phyloP scores from a whole-genome alignment of 1,140 invertebrate species.

The Zaprionus vittiger region DNA sequence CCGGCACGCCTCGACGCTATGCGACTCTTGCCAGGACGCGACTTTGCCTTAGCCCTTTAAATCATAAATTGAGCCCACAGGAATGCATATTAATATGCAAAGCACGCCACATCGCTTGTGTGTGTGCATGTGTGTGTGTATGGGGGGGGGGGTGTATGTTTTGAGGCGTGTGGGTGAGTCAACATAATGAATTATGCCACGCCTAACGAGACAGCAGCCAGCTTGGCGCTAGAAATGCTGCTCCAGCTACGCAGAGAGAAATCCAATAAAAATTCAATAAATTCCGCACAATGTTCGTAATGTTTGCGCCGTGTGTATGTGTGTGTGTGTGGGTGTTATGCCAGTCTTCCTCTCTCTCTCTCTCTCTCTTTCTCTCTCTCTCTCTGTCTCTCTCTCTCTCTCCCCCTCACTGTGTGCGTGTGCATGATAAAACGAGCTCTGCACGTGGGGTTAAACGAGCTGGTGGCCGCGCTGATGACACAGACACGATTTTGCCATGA shows the following conservation, averaged over 20 bases:
- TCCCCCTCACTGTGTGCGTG: constrained; percentile 15
- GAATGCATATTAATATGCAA: constrained; percentile 82
- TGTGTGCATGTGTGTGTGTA: constrained; percentile 8
- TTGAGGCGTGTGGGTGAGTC: constrained; percentile 50
- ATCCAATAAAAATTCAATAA: constrained; percentile 83
- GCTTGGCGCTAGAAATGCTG: constrained; percentile 40
- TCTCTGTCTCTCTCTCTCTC: neutral
- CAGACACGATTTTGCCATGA: constrained; percentile 42
- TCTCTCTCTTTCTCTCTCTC: neutral
- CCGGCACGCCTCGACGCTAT: neutral
- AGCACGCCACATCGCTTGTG: constrained; percentile 51
- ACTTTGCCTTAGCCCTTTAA: constrained; percentile 51
- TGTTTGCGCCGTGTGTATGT: constrained; percentile 24
- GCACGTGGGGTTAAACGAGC: constrained; percentile 50
- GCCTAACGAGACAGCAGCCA: constrained; percentile 76
- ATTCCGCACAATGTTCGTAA: constrained; percentile 69
- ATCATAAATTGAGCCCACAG: constrained; percentile 68
- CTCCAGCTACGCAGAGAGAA: constrained; percentile 44
- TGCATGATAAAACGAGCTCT: constrained; percentile 30
- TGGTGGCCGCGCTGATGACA: constrained; percentile 32
- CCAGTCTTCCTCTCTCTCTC: neutral
- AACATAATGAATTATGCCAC: constrained; percentile 82
- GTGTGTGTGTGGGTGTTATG: constrained; percentile 7
- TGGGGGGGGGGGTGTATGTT: constrained; percentile 3
- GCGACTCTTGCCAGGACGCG: neutral